phyloP scores from a whole-genome alignment of 2,113 vertebrate genomes.

The Sinocyclocheilus grahami region DNA sequence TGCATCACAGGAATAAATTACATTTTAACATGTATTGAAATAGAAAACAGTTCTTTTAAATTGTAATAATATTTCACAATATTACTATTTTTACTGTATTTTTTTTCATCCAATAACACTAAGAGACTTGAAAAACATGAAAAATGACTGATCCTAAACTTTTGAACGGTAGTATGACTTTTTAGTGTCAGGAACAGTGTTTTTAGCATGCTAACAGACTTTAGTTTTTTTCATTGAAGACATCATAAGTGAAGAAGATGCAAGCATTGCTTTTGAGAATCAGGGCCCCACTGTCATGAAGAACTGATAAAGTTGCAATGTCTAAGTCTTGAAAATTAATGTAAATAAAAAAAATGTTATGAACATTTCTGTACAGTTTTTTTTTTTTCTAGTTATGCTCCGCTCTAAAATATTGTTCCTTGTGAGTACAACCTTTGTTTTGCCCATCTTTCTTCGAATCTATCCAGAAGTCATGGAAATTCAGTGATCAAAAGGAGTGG shows the following conservation, averaged over 20 bases:
- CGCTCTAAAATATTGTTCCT: background rate
- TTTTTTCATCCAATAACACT: background rate
- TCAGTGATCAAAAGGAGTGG: constrained; percentile 1
- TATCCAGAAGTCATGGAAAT: background rate
- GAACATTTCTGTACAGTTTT: background rate
- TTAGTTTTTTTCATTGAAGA: background rate
- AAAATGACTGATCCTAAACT: background rate
- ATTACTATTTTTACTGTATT: background rate
- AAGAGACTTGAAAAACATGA: background rate
- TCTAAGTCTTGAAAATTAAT: background rate
- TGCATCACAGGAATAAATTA: background rate
- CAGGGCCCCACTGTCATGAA: background rate
- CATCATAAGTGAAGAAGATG: background rate
- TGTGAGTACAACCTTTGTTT: background rate
- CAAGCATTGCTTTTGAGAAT: background rate
- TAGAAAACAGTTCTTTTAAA: background rate
- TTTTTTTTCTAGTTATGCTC: too few species aligned
- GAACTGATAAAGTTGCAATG: background rate
- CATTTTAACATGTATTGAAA: background rate
- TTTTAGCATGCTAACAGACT: background rate
- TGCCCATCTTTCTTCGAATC: background rate
- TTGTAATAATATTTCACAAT: background rate
- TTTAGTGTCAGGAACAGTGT: background rate
- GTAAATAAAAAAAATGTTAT: background rate
- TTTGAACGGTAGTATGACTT: background rate